Evolutionary conservation across 2,888 invertebrate species (phyloP), one percentile per base, ranked within the genome.

Genomic region (Andricus curvator): DNA sequence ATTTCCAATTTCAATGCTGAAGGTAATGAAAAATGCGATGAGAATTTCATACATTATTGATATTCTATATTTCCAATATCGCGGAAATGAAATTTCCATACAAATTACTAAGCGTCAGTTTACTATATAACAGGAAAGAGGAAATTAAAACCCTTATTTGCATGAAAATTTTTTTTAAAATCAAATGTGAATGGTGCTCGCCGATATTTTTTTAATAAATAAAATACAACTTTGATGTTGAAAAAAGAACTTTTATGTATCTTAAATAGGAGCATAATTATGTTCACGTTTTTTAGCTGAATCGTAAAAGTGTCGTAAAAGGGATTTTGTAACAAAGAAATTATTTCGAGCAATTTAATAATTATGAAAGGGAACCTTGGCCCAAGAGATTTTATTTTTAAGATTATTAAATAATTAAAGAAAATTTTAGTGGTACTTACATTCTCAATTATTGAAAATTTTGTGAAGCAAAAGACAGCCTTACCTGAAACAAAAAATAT

Each of bases 401-500:
- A 3, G n/a, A 56, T n/a, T 3, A 48, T 13, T 29, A 44, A 29
- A 29, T 70, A 67, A 67, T 67, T 15, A 48, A 20, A 65, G 37
- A 37, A 70, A 70, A 70, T 48, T 48, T 44, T 48, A 48, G 20
- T 22, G 68, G 25, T 41, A 70, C 68, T 70, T 70, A 48, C 64
- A 33, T 65, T 65, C 56, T 15, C 9, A n/a, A n/a, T 6, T n/a
- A n/a, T n/a, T 11, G n/a, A 20, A 48, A 48, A 3, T 22, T n/a
- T 8, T 9, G 9, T 56, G 3, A 11, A n/a, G 3, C 2, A n/a
- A 9, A 56, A n/a, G 56, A 9, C n/a, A 56, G n/a, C n/a, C 33
- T 66, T 22, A 66, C 66, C 66, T 66, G 66, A 2, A 66, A 66
- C 66, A 66, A 66, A 66, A n/a, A 56, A 56, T n/a, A n/a, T 56